These are phyloP conservation scores for Actenoides hombroni DNA, from an alignment of 2,113 vertebrate species.

Conservation along the genomic window DNA sequence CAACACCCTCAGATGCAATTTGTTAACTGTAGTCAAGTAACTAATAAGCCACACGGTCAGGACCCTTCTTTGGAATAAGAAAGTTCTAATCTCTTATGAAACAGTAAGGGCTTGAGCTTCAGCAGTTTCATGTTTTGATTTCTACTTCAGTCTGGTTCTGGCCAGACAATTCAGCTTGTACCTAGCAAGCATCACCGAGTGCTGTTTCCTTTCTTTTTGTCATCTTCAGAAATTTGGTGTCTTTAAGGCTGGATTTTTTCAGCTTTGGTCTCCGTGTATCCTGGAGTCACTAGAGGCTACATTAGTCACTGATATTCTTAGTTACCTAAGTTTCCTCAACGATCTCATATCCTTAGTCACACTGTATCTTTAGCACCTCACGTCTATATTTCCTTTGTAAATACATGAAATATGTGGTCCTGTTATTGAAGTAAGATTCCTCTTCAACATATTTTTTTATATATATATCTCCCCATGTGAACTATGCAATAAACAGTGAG, in stretches of 20 bases:
- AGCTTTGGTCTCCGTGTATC: not conserved
- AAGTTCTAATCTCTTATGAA: not conserved
- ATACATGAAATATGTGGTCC: not conserved
- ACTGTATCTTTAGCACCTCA: not conserved
- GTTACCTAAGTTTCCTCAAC: not conserved
- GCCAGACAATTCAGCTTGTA: not conserved
- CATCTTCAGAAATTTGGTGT: not conserved
- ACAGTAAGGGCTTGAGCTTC: not conserved
- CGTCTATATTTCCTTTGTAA: not conserved
- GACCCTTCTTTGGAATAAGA: not conserved
- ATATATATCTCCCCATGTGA: not conserved
- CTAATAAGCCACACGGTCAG: not conserved
- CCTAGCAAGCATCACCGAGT: not conserved
- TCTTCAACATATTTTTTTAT: not conserved
- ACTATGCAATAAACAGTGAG: not conserved
- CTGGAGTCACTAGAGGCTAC: not conserved
- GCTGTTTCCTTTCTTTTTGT: not conserved
- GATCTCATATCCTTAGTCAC: not conserved
- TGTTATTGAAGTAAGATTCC: not conserved
- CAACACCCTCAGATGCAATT: not conserved
- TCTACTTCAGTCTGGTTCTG: not conserved
- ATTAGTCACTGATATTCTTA: not conserved
- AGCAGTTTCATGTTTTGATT: not conserved
- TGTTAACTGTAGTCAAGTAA: not conserved
- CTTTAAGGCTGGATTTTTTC: not conserved